Base-by-base conservation (phyloP, 2,888 invertebrate species). In the Bombylius discolor region DNA sequence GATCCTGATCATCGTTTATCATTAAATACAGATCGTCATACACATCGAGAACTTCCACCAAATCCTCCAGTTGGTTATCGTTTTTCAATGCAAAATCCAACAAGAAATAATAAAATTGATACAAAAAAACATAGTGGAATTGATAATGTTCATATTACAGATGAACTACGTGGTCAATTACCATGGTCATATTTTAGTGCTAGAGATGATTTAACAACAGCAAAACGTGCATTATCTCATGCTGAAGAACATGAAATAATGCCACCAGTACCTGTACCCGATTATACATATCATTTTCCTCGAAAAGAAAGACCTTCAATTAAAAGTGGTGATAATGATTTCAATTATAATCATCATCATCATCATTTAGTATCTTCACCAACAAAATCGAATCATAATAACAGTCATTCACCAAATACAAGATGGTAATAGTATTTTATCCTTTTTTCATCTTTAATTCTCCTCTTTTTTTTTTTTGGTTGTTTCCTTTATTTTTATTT, bases 211-310 rank as follows among this genome's bases (percentile, higher is more conserved):
- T 55, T 51, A 4, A 48, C 52, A 9, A 56, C 51, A 12, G 58
- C 59, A 8, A 60, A 61, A 31, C 73, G 71, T 59, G 74, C 76
- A 72, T 69, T 77, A 9, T 73, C 74, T 60, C 52, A 58, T 47
- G 55, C 39, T 4, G 39, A 59, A 11, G 74, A 78, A 33, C 74
- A 78, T 34, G 78, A 79, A 60, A 78, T 79, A 51, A 70, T 78
- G 59, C 82, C 82, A 8, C 80, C 80, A 5, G 79, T 81, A 36
- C 81, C 81, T 0, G 75, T 80, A 50, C 80, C 82, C 0, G 81
- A 82, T 64, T 81, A 82, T 66, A 76, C 73, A n/a, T 67, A 78
- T 59, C 75, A 75, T 53, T 73, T 76, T 52, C 65, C 61, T 62
- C 63, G 62, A 59, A 69, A 64, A 68, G 76, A 62, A 70, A 75